A percentile compares a stretch with the other conserved stretches of the same genome.
These are phyloP conservation scores for Dolichopus griseipennis DNA, from an alignment of 2,888 invertebrate genomes.

Conservation along the genomic window DNA sequence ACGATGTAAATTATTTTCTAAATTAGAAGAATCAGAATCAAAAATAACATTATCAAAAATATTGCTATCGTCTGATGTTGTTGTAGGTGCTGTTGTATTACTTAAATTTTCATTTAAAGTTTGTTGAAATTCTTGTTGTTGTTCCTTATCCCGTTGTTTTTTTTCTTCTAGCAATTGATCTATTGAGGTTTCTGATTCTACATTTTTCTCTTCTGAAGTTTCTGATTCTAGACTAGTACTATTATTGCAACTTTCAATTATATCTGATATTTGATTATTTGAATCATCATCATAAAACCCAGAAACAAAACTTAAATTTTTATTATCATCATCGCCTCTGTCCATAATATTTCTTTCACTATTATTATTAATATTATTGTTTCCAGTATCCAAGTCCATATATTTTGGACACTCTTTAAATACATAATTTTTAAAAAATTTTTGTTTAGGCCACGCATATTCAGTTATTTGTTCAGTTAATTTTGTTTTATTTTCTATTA, in stretches of 20 bases:
- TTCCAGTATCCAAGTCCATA: not conserved
- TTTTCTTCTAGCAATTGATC: not conserved
- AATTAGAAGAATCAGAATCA: not conserved
- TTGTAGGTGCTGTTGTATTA: not conserved
- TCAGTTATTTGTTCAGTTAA: slow-evolving; percentile 17
- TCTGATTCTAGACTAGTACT: not conserved
- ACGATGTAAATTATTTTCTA: not conserved
- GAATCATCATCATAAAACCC: not conserved
- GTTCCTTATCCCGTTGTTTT: not conserved
- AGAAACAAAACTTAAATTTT: not conserved
- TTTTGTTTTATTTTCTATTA: slow-evolving; percentile 17
- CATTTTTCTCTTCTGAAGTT: not conserved
- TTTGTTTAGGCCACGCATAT: slow-evolving; percentile 6
- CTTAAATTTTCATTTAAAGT: not conserved
- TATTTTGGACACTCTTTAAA: not conserved
- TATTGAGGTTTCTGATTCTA: not conserved
- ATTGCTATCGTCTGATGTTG: not conserved
- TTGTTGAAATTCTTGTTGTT: not conserved
- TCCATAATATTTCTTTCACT: not conserved
- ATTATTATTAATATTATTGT: not conserved
- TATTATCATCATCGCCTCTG: not conserved
- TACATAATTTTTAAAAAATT: not conserved
- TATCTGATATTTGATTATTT: not conserved
- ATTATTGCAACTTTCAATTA: not conserved
- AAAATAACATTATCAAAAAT: not conserved